A percentile compares a stretch with the other conserved stretches of the same genome.
phyloP scores from a whole-genome alignment of 2,113 vertebrate species.

The Apteryx mantelli region DNA sequence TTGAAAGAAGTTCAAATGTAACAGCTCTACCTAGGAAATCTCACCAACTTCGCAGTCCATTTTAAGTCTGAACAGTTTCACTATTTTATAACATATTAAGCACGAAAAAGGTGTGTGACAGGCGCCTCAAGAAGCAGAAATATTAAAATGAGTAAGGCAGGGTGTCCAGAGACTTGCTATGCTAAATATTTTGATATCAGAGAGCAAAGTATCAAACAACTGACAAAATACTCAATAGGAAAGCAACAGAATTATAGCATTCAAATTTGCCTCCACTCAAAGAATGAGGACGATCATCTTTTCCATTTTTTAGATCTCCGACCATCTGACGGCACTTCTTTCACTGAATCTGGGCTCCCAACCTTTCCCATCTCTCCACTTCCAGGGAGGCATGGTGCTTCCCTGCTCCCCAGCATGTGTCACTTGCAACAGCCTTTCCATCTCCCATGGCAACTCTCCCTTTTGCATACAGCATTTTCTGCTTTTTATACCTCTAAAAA shows the following conservation, averaged over 20 bases:
- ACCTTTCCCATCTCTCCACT: not conserved
- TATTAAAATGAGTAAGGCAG: not conserved
- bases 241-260: not conserved
- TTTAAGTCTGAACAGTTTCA: not conserved
- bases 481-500: not conserved
- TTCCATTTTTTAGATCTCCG: not conserved
- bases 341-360: not conserved
- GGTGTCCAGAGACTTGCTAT: not conserved
- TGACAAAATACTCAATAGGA: not conserved
- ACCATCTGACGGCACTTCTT: not conserved
- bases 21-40: not conserved
- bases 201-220: not conserved
- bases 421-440: not conserved
- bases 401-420: accelerated
- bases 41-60: not conserved
- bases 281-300: not conserved
- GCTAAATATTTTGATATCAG: not conserved
- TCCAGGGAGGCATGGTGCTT: not conserved
- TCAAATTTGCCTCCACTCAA: not conserved
- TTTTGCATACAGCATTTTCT: not conserved
- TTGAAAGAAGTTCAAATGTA: not conserved
- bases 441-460: not conserved
- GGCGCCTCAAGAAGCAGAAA: not conserved
- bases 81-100: not conserved
- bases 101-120: not conserved